Evolutionary conservation across 2,797 vertebrate species (phyloP).

Genomic region (Avahi laniger): DNA sequence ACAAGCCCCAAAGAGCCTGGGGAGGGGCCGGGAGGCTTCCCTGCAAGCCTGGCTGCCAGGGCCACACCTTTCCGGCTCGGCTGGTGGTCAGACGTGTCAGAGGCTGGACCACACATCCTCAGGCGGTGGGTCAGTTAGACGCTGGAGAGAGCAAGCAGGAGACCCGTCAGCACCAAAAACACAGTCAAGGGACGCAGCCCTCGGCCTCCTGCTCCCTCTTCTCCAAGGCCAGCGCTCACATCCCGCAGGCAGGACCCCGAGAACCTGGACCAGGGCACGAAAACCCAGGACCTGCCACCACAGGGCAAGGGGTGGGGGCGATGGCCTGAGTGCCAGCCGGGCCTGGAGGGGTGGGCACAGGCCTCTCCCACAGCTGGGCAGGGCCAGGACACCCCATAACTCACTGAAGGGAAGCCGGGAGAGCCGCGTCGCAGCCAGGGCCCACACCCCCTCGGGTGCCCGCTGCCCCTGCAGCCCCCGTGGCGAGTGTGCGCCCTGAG

Average conservation of each 20-base stretch:
- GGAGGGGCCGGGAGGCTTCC: background rate
- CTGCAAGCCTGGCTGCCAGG: background rate
- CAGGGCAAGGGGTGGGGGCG: no score
- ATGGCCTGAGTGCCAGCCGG: background rate
- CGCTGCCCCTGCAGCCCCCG: background rate
- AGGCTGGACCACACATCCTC: background rate
- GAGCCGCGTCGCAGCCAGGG: background rate
- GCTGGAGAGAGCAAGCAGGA: no score
- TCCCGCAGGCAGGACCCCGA: no score
- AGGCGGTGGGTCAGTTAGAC: background rate
- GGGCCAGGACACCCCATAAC: background rate
- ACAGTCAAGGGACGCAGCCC: background rate
- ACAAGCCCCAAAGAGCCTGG: background rate
- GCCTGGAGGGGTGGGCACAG: background rate
- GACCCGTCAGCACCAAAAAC: accelerated
- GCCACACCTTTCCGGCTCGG: no score
- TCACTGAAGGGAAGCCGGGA: background rate
- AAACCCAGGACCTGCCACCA: background rate
- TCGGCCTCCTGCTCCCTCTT: accelerated
- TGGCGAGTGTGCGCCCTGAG: background rate
- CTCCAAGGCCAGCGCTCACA: no score
- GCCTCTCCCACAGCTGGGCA: background rate
- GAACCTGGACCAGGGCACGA: no score
- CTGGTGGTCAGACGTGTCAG: background rate
- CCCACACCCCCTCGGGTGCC: background rate